Percentiles rank a stretch among this genome's conserved stretches.
phyloP scores from a whole-genome alignment of 2,888 invertebrate species.

The Trachelus iudaicus region DNA sequence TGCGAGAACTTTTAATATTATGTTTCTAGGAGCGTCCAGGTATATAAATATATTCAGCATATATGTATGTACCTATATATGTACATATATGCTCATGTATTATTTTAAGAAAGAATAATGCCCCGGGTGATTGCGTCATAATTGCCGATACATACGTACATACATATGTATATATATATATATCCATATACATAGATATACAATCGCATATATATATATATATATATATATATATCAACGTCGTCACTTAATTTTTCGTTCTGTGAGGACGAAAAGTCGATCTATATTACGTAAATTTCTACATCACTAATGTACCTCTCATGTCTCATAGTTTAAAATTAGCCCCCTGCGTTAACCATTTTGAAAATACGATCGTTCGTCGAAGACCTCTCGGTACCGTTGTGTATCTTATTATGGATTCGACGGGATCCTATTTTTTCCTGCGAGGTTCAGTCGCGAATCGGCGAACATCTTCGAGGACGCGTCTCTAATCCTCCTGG shows the following conservation, averaged over 20 bases:
- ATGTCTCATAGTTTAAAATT: slow-evolving; percentile 41
- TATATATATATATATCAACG: slow-evolving; percentile 16
- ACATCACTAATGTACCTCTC: slow-evolving; percentile 42
- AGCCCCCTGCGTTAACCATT: slow-evolving; percentile 50
- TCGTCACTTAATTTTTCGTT: slow-evolving; percentile 25
- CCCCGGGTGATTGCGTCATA: no score
- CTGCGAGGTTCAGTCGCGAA: no score
- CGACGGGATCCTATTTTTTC: no score
- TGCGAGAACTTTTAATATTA: no score
- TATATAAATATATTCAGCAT: no score
- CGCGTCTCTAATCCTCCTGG: background rate
- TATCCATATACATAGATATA: slow-evolving; percentile 25
- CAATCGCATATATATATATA: slow-evolving; percentile 4
- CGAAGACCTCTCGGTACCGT: background rate
- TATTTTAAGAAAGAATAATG: no score
- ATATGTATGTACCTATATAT: no score
- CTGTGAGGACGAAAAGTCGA: background rate
- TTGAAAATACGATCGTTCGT: slow-evolving; percentile 15
- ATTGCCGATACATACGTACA: slow-evolving; percentile 20
- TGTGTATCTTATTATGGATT: no score
- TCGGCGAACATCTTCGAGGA: background rate
- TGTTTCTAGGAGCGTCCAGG: no score
- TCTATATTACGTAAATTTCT: slow-evolving; percentile 1
- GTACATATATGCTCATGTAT: no score
- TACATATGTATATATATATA: slow-evolving; percentile 24